These are phyloP conservation scores for Priocnemis perturbator DNA, from an alignment of 2,888 invertebrate genomes.

Conservation along the genomic window DNA sequence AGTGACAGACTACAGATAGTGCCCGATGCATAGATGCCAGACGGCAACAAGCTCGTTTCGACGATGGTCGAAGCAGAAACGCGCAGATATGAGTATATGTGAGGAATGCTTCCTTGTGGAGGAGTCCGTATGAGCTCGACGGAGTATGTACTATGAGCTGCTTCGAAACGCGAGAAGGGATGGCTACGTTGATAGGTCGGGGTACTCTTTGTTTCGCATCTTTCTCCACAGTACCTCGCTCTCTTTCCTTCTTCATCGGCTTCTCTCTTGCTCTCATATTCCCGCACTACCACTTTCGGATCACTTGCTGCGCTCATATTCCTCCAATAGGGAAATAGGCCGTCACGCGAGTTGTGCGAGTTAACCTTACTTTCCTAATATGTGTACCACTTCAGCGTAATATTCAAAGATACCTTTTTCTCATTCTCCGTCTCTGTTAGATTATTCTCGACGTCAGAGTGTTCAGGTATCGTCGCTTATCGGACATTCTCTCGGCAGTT, in stretches of 20 bases:
- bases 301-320: background rate
- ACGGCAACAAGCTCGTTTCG: background rate
- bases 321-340: slow-evolving; percentile 1
- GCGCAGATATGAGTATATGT: slow-evolving; percentile 13
- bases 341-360: background rate
- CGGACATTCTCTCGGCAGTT: too few species aligned
- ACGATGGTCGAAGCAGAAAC: slow-evolving; percentile 4
- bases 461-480: too few species aligned
- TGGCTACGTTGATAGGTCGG: slow-evolving; percentile 9
- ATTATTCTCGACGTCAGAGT: too few species aligned
- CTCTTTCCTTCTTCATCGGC: background rate
- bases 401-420: slow-evolving; percentile 21
- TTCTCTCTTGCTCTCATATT: background rate
- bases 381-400: slow-evolving; percentile 28
- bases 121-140: too few species aligned
- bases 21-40: slow-evolving; percentile 9
- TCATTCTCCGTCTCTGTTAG: too few species aligned
- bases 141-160: too few species aligned
- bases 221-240: too few species aligned
- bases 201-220: slow-evolving; percentile 5
- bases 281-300: background rate
- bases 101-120: too few species aligned
- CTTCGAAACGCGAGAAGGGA: slow-evolving; percentile 6
- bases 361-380: slow-evolving; percentile 1
- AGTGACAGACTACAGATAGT: slow-evolving; percentile 14